Evolutionary conservation across 1,140 invertebrate species (phyloP), one percentile per base, ranked within the genome.

Genomic region (Drosophila nigromelanica): DNA sequence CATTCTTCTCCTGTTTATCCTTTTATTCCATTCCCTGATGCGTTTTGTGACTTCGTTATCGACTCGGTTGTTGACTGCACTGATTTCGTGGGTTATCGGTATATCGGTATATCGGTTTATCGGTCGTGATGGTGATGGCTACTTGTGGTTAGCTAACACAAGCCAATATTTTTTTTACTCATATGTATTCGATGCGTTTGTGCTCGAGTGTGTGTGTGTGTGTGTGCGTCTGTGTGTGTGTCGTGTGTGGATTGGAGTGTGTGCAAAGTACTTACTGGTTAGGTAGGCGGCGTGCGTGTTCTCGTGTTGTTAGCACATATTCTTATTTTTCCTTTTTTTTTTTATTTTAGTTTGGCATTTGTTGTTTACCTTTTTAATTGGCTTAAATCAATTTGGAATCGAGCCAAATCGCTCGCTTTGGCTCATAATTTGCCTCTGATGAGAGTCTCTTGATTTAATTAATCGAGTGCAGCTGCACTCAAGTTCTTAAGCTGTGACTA

Each of bases 261-360:
- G 60, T 55, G 63, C 45, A 47, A 39, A 60, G 68, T 75, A 56
- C 62, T 80, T 73, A 73, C 70, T 68, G 63, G 21, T 68, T 69
- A 73, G 30, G 42, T 62, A 51, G 66, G 42, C 71, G 58, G 66
- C 66, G 71, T 73, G 71, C 71, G 71, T 73, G 71, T 69, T 69
- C 48, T 69, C 66, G 66, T 69, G 71, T 62, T 62, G 51, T 69
- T 73, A 73, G 50, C 71, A 73, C 71, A 42, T 68, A 50, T 62
- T 73, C 21, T 68, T 21, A 45, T 67, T 14, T 50, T 11, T 33
- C 6, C 14, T 40, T 39, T 42, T 48, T 47, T 47, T 24, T 48
- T 61, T 45, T 54, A 15, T 59, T 37, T 58, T 66, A 55, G 37
- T 68, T 62, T 62, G 35, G 37, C 37, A 42, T 39, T 39, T 62